Base-by-base conservation (phyloP, 2,113 vertebrate genomes). In the Hemiprocne comata region DNA sequence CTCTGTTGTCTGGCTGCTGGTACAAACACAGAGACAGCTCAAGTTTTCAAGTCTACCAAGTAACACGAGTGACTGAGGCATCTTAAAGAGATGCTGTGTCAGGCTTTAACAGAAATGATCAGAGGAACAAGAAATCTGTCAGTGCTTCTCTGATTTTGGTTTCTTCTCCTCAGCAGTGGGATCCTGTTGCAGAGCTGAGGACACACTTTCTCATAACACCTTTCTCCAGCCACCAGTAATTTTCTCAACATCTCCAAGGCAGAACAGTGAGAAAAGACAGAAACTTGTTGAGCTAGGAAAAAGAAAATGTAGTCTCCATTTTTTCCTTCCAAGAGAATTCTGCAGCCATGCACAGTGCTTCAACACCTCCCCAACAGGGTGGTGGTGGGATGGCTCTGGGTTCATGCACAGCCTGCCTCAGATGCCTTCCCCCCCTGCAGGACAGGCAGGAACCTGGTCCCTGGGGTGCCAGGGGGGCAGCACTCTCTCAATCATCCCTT, bases 351-450 rank as follows among this genome's bases (percentile, higher is more conserved):
- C 9, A 0, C 24, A 23, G 17, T 9, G 16, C 44, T 78, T 23
- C 31, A 1, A 2, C 2, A 26, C 18, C 58, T 2, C 1, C 26
- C 55, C 86, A 16, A 2, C 2, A 13, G 46, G 1, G 26, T 7
- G 15, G 4, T 7, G 62, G 1, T 70, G 29, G 51, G 13, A 14
- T 15, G 2, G 3, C 28, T 44, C 10, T 0, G 2, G 36, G n/a
- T 5, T 33, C 17, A 0, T 0, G 4, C 25, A 10, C 33, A 69
- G 38, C 53, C 60, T 85, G 67, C 6, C 34, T 29, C 33, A 17
- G 34, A 2, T 15, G 38, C 34, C 60, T 31, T 55, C 53, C 36
- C 46, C 34, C 60, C 10, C 33, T 42, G 40, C 33, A 2, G 25
- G 31, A 28, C 29, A n/a, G 38, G 42, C 23, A 23, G 61, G 51